Conservation (phyloP, 1,140 invertebrate species). For the Mya arenaria region DNA sequence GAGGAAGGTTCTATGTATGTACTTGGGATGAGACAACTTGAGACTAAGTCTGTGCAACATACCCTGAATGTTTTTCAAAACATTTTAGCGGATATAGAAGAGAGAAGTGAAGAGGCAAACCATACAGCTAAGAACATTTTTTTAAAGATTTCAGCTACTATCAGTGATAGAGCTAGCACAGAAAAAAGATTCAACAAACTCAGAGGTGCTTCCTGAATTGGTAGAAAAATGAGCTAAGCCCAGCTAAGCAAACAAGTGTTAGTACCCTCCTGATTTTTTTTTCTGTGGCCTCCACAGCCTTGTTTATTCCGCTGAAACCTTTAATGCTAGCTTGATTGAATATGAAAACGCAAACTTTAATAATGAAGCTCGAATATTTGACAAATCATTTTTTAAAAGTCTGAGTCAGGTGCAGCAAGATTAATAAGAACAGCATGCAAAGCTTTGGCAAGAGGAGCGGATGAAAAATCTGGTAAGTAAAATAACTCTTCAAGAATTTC, state of each 20-base stretch:
- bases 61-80: constrained; percentile 34
- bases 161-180: constrained; percentile 56
- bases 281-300: constrained; percentile 53
- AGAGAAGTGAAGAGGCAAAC: constrained; percentile 3
- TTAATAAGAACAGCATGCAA: constrained; percentile 42
- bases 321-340: constrained; percentile 9
- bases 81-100: constrained; percentile 47
- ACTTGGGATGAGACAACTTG: constrained; percentile 48
- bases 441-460: constrained; percentile 24
- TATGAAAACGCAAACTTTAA: constrained; percentile 9
- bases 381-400: constrained; percentile 20
- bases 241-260: constrained; percentile 21
- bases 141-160: constrained; percentile 43
- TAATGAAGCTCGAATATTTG: neutral
- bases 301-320: constrained; percentile 46
- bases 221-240: constrained; percentile 15
- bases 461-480: constrained; percentile 24
- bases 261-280: constrained; percentile 23
- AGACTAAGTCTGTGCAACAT: constrained; percentile 47
- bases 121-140: constrained; percentile 35
- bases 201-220: constrained; percentile 31
- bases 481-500: constrained; percentile 5
- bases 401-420: constrained; percentile 40
- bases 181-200: constrained; percentile 18
- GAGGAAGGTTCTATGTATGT: constrained; percentile 42